Conservation (phyloP, 2,797 vertebrate genomes). For the Labeo calbasu region DNA sequence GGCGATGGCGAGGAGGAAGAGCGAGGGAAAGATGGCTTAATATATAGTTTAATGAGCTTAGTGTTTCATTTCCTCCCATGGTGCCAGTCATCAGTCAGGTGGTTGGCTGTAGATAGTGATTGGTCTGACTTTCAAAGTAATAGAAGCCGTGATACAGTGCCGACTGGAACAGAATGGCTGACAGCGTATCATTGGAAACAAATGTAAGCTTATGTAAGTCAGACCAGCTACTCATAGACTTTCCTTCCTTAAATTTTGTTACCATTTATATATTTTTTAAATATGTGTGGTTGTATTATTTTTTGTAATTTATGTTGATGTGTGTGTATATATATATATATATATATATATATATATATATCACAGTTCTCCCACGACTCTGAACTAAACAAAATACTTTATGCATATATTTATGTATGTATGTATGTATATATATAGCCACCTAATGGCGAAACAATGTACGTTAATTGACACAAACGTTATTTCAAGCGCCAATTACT, state of each 20-base stretch:
- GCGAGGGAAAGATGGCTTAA: conserved; percentile 38
- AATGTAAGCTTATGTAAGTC: not conserved
- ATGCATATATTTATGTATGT: too few species aligned
- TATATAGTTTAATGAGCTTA: conserved; percentile 52
- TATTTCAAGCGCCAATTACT: too few species aligned
- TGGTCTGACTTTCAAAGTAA: conserved; percentile 24
- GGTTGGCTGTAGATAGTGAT: conserved; percentile 7
- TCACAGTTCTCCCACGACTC: too few species aligned
- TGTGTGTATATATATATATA: too few species aligned
- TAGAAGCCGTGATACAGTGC: conserved; percentile 10
- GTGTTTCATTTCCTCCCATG: conserved; percentile 46
- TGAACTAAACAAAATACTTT: too few species aligned
- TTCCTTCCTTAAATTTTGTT: not conserved
- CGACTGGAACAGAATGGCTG: not conserved
- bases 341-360: too few species aligned
- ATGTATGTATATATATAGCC: too few species aligned
- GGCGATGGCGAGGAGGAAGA: not conserved
- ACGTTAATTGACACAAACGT: too few species aligned
- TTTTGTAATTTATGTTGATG: too few species aligned
- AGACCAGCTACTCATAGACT: not conserved
- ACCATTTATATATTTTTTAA: not conserved
- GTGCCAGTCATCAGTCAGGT: conserved; percentile 40
- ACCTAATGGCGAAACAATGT: too few species aligned
- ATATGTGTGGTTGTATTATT: too few species aligned
- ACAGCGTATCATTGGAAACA: not conserved